A percentile compares a stretch with the other conserved stretches of the same genome.
phyloP scores from a whole-genome alignment of 2,888 invertebrate genomes.

The Tinea trinotella region DNA sequence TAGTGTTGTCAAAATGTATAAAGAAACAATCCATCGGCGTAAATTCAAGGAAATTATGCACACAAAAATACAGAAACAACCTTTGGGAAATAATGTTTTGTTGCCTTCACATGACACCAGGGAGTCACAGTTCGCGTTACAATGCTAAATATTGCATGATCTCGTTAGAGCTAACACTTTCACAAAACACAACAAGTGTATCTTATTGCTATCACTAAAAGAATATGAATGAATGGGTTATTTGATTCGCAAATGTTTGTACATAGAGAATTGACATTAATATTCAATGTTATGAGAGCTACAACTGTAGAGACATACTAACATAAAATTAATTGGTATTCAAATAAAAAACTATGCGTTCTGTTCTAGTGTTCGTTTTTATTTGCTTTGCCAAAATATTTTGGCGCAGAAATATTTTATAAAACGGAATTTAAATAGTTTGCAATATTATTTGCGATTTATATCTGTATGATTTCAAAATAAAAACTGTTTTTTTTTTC shows the following conservation, averaged over 20 bases:
- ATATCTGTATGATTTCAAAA: too few species aligned
- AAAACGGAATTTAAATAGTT: too few species aligned
- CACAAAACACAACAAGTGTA: neutral
- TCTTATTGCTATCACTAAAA: neutral
- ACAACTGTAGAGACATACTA: too few species aligned
- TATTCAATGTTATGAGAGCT: too few species aligned
- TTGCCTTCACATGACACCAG: neutral
- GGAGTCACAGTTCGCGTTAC: neutral
- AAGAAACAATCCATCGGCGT: neutral
- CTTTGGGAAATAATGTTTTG: constrained; percentile 5
- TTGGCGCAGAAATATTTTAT: too few species aligned
- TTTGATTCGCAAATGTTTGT: neutral
- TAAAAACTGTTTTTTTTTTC: too few species aligned
- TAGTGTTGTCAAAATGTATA: neutral
- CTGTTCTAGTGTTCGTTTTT: too few species aligned
- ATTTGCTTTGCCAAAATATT: too few species aligned
- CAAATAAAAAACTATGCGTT: too few species aligned
- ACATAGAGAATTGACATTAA: too few species aligned
- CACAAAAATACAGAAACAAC: constrained; percentile 7
- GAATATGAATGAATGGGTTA: neutral
- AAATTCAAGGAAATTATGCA: neutral
- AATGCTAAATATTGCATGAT: constrained; percentile 1
- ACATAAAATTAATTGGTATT: too few species aligned
- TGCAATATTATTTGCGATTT: too few species aligned
- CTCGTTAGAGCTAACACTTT: constrained; percentile 5